phyloP scores from a whole-genome alignment of 30 jellyfish, hydroid and myxozoan species.

The Sanderia malayensis region DNA sequence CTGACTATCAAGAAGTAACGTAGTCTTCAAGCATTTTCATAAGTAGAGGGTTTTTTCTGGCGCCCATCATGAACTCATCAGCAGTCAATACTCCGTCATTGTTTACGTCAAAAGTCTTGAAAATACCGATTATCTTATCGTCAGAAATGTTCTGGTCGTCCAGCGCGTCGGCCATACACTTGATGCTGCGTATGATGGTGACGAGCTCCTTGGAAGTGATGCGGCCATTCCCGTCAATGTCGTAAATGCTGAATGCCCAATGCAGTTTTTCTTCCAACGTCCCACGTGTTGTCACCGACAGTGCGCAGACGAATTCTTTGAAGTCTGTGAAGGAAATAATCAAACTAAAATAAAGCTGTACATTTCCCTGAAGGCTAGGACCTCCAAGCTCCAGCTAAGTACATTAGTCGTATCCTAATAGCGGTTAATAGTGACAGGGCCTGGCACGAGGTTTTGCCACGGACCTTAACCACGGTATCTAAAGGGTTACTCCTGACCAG shows the following conservation, averaged over 20 bases:
- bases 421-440: no score
- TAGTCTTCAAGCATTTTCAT: constrained; percentile 79
- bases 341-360: no score
- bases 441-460: no score
- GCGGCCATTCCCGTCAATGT: constrained; percentile 90
- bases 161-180: constrained; percentile 66
- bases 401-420: no score
- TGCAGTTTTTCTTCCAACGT: constrained; percentile 72
- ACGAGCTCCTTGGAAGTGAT: constrained; percentile 68
- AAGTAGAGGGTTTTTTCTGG: constrained; percentile 63
- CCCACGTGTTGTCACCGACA: constrained; percentile 86
- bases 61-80: constrained; percentile 80
- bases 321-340: constrained; percentile 43
- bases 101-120: constrained; percentile 63
- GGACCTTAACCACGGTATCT: no score
- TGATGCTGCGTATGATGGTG: constrained; percentile 56
- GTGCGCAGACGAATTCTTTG: constrained; percentile 83
- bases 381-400: no score
- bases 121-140: constrained; percentile 53
- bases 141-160: constrained; percentile 62
- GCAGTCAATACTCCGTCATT: constrained; percentile 77
- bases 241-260: constrained; percentile 88
- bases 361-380: no score
- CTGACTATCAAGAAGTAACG: constrained; percentile 47
- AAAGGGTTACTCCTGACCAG: no score